Conservation (phyloP, 2,888 invertebrate species). For the Cistogaster globosa region DNA sequence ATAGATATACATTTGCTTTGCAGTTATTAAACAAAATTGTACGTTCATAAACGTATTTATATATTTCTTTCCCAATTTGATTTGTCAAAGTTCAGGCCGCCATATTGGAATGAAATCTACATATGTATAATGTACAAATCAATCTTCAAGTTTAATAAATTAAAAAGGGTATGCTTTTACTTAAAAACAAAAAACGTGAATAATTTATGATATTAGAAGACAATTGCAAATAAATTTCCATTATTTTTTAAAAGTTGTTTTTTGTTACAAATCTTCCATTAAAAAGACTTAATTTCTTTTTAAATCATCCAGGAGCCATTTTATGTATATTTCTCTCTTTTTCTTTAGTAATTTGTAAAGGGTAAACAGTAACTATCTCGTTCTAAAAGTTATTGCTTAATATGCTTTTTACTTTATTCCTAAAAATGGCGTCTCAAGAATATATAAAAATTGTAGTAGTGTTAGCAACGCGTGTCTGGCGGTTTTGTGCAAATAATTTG, state of each 20-base stretch:
- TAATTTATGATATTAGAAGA: no score
- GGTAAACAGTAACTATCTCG: slow-evolving; percentile 20
- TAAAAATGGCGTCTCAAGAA: slow-evolving; percentile 66
- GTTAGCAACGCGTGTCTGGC: slow-evolving; percentile 46
- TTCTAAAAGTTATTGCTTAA: slow-evolving; percentile 39
- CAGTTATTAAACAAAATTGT: slow-evolving; percentile 7
- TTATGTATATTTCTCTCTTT: slow-evolving; percentile 50
- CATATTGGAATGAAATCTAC: slow-evolving; percentile 64
- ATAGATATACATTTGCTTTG: not conserved
- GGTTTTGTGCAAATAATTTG: not conserved
- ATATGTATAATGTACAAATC: slow-evolving; percentile 20
- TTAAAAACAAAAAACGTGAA: no score
- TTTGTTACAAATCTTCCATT: not conserved
- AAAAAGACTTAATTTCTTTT: slow-evolving; percentile 40
- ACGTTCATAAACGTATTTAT: slow-evolving; percentile 26
- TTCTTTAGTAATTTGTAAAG: not conserved
- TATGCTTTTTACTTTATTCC: slow-evolving; percentile 39
- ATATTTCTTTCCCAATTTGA: slow-evolving; percentile 58
- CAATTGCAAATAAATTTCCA: no score
- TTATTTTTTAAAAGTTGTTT: not conserved
- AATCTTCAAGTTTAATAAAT: slow-evolving; percentile 29
- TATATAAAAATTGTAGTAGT: slow-evolving; percentile 35
- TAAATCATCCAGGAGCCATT: slow-evolving; percentile 54
- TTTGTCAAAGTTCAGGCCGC: slow-evolving; percentile 70
- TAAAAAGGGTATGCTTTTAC: no score